Evolutionary conservation across 2,797 vertebrate genomes (phyloP).

Genomic region (Phoxinus dragarum): DNA sequence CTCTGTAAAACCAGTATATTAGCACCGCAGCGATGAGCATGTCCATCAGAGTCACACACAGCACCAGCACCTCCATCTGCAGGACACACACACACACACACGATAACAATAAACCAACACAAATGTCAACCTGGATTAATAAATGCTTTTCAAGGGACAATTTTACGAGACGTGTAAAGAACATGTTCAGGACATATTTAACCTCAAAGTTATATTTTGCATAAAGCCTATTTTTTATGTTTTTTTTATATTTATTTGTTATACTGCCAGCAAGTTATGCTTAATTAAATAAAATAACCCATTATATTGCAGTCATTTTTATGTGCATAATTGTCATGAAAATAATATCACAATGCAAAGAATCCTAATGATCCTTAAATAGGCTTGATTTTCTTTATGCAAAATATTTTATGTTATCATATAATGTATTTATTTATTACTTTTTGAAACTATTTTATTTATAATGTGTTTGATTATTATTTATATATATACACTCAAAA

Average conservation of each 20-base stretch:
- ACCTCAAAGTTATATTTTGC: neutral
- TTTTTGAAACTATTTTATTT: neutral
- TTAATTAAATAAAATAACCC: neutral
- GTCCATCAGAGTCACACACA: conserved; percentile 70
- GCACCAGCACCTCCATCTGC: conserved; percentile 71
- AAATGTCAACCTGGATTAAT: neutral
- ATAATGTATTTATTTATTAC: neutral
- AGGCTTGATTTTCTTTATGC: neutral
- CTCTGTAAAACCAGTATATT: conserved; percentile 65
- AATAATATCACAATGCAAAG: neutral
- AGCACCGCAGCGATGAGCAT: conserved; percentile 68
- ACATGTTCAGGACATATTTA: neutral
- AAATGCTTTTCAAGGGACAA: neutral
- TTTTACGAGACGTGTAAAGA: neutral
- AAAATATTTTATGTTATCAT: neutral
- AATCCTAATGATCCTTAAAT: neutral
- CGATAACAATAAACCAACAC: neutral
- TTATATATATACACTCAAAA: too few relatives aligned
- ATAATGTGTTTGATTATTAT: neutral
- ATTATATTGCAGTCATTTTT: neutral
- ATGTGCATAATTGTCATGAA: neutral
- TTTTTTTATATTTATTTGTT: neutral
- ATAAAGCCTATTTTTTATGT: neutral
- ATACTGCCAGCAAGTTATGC: neutral
- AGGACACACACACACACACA: conserved; percentile 13